These are phyloP conservation scores for cattle (Bos taurus) DNA, from an alignment of 2,113 vertebrate species.

Conservation along the genomic window ARS-UCD2.0 NC_037349.1:36648501-36649000, in stretches of 20 bases:
- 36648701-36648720: neutral
- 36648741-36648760: neutral
- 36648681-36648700: neutral
- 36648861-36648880: neutral
- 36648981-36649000: neutral
- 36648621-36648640: neutral
- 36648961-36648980: neutral
- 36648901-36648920: neutral
- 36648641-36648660: neutral
- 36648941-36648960: neutral
- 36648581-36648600: neutral
- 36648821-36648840: neutral
- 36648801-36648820: neutral
- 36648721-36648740: neutral
- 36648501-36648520: neutral
- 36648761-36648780: neutral
- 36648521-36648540: neutral
- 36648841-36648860: neutral
- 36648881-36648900: neutral
- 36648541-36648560: neutral
- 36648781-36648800: neutral
- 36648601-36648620: neutral
- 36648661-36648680: neutral
- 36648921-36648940: neutral
- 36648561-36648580: neutral